A percentile compares a stretch with the other conserved stretches of the same genome.
Conservation (phyloP, 35 echinoderm and acorn worm species). For the Diadema setosum region DNA sequence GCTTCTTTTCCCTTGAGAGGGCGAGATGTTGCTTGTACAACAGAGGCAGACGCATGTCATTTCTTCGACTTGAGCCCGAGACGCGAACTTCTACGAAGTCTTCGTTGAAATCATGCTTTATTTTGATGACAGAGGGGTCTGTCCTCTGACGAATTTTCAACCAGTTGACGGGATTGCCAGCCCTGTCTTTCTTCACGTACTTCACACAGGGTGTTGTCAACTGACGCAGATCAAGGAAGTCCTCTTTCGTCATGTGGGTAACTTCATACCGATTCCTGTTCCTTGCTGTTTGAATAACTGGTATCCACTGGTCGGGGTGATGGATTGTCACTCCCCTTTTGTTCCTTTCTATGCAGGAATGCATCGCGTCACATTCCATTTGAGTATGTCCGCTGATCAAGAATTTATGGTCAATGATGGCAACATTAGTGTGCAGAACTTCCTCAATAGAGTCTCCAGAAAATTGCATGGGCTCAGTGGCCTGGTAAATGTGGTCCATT, state of each 20-base stretch:
- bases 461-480: background rate
- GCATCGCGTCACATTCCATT: conserved; percentile 44
- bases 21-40: background rate
- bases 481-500: background rate
- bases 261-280: background rate
- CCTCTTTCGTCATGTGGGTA: background rate
- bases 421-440: background rate
- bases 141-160: background rate
- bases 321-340: conserved; percentile 1
- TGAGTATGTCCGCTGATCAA: conserved; percentile 20
- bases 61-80: background rate
- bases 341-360: background rate
- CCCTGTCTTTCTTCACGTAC: background rate
- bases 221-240: conserved; percentile 12
- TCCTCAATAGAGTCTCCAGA: conserved; percentile 25
- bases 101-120: background rate
- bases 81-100: background rate
- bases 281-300: conserved; percentile 11
- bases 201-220: background rate
- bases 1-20: background rate
- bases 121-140: background rate
- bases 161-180: background rate
- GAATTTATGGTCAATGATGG: background rate
- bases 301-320: conserved; percentile 20
- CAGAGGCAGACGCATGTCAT: conserved; percentile 3